Percentiles rank a stretch among this genome's conserved stretches.
phyloP scores from a whole-genome alignment of 2,797 vertebrate species.

The Dipus sagitta region DNA sequence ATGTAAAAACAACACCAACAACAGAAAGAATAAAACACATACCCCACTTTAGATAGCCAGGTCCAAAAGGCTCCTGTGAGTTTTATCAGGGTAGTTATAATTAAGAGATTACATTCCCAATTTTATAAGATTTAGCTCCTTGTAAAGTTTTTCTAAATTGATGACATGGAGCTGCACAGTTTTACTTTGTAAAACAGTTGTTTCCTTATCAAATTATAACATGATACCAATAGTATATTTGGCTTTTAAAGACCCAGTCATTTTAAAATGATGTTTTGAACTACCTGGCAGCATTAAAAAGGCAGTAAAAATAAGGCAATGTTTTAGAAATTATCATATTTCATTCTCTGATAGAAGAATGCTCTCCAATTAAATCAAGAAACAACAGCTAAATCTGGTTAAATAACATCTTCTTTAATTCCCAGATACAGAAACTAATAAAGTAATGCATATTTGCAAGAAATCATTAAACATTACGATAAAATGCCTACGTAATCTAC shows the following conservation, averaged over 20 bases:
- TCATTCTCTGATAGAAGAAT: neutral
- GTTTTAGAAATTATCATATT: slow-evolving; percentile 51
- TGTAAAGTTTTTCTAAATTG: neutral
- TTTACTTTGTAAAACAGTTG: slow-evolving; percentile 32
- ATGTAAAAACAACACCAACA: neutral
- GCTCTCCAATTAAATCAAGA: slow-evolving; percentile 5
- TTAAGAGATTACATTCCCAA: slow-evolving; percentile 25
- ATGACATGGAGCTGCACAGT: neutral
- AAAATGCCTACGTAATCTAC: neutral
- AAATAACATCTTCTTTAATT: slow-evolving; percentile 19
- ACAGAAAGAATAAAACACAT: neutral
- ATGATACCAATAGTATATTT: neutral
- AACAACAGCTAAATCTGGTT: neutral
- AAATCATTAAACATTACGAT: slow-evolving; percentile 62
- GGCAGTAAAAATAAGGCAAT: neutral
- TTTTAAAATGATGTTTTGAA: slow-evolving; percentile 41
- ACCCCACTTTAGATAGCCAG: neutral
- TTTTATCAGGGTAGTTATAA: slow-evolving; percentile 31
- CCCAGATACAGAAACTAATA: neutral
- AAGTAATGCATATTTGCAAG: slow-evolving; percentile 35
- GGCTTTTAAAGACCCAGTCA: slow-evolving; percentile 4
- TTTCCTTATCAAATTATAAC: slow-evolving; percentile 6
- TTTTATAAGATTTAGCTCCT: neutral
- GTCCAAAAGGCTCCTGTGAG: neutral
- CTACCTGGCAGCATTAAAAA: neutral